Percentiles rank a stretch among this genome's conserved stretches.
Conservation (phyloP, 2,888 invertebrate genomes). For the Palloptera scutellata region DNA sequence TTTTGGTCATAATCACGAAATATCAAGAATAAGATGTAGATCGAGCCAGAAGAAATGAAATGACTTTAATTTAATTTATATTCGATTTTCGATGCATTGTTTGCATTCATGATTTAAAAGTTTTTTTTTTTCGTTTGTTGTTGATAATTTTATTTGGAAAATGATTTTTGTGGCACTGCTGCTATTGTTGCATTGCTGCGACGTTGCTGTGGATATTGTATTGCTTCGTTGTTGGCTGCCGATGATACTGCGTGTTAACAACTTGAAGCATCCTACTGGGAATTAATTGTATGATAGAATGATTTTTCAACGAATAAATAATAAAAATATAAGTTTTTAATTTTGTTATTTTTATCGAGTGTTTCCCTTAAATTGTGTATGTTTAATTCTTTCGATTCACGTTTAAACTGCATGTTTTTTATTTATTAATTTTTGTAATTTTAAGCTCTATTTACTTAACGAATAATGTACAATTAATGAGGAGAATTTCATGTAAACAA, state of each 20-base stretch:
- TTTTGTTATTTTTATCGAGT: slow-evolving; percentile 7
- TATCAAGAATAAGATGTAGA: slow-evolving; percentile 56
- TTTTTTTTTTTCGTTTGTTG: too few relatives aligned
- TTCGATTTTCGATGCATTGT: neutral
- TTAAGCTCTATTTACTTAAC: too few relatives aligned
- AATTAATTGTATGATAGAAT: slow-evolving; percentile 8
- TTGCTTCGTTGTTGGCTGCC: slow-evolving; percentile 12
- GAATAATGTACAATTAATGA: too few relatives aligned
- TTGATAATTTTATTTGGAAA: too few relatives aligned
- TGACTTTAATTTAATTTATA: slow-evolving; percentile 36
- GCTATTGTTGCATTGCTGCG: too few relatives aligned
- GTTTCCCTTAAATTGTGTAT: too few relatives aligned
- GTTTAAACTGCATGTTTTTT: too few relatives aligned
- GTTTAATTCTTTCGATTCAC: too few relatives aligned
- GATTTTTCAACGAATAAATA: neutral
- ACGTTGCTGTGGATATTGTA: slow-evolving; percentile 2
- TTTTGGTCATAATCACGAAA: neutral
- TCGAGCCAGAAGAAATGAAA: slow-evolving; percentile 21
- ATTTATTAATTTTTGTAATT: too few relatives aligned
- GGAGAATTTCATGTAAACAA: too few relatives aligned
- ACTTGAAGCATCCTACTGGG: slow-evolving; percentile 23
- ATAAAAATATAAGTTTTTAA: slow-evolving; percentile 1
- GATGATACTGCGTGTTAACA: neutral
- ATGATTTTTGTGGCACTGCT: too few relatives aligned
- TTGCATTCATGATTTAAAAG: too few relatives aligned